Base-by-base conservation (phyloP, 2,888 invertebrate genomes). In the Sinodicranocentrus sp. region DNA sequence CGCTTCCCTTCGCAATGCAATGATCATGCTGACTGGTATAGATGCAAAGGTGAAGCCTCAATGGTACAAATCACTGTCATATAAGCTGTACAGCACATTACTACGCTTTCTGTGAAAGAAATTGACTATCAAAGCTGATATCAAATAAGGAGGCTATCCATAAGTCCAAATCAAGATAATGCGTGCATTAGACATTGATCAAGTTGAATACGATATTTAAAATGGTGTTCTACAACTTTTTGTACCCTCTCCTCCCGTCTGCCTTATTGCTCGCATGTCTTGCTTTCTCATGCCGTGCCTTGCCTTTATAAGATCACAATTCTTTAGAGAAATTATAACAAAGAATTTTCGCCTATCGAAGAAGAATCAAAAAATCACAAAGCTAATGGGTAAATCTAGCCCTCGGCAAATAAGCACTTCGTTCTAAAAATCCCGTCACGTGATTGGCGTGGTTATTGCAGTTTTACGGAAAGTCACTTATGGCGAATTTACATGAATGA, bases 201-300 rank as follows among this genome's bases (percentile, higher is more conserved):
- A 79, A 63, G 65, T 65, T 79, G 79, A 79, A 72, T 72, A 33
- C 79, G 72, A 72, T 79, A 61, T 70, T 78, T 79, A 39, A 72
- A 79, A 79, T 71, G 79, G 71, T 79, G 79, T 79, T 79, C 79
- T 71, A 61, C 79, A 72, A 72, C 33, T 79, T 79, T 79, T 78
- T 78, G 70, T 78, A 17, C 48, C 44, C 44, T 59, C 57, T 77
- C 68, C 25, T 39, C 15, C 13, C 2, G 61, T 61, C 44, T 25
- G 25, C 23, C 59, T 63, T 48, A 23, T 63, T 26, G 44, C 48
- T 63, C 44, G 48, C 44, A 52, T 61, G 26, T 61, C 63, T 63
- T 63, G 28, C 63, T 39, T 63, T 63, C 67, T 44, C 59, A 59
- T 48, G 48, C n/a, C 48, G 48, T 57, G 57, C 57, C 57, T 8